Evolutionary conservation across 2,888 invertebrate species (phyloP), one percentile per base, ranked within the genome.

Genomic region (Xestia c-nigrum): DNA sequence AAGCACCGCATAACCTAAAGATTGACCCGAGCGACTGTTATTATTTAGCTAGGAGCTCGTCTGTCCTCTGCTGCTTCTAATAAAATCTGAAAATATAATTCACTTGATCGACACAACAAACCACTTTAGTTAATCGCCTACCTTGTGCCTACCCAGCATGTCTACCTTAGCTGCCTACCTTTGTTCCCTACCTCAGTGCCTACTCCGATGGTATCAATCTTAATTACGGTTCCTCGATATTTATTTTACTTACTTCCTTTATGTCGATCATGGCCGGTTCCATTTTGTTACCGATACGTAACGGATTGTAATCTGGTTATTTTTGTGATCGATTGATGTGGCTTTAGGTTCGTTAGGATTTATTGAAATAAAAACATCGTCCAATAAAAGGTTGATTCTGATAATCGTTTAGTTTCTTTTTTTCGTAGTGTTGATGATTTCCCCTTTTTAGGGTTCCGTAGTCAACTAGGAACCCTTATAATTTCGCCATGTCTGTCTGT

Each of bases 221-320:
- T 90, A 88, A 90, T 89, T 89, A 85, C 83, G 85, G 72, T 75
- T 69, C 83, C 88, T 76, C 86, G 88, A 90, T 91, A 91, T 90
- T 89, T 91, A 72, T 77, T 77, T 55, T 64, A 65, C 70, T 68
- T 77, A 47, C 72, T 74, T 78, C 38, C 67, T 52, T 40, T 7
- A 24, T 72, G 85, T 73, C 81, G 78, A 84, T 84, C 79, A 84
- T 57, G 86, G 59, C 12, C 43, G 66, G 21, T 64, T 46, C 43
- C 59, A 74, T 55, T 83, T 78, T 74, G 74, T 81, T 71, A 73
- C 63, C n/a, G 77, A 81, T 47, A 50, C 61, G 72, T 57, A 63
- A 21, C 14, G 31, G 19, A 38, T 1, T 65, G 52, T 63, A 74
- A 82, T 69, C 65, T 74, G 65, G 59, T 86, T 83, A 72, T 74